Conservation (phyloP, 2,797 vertebrate species). For the Crenichthys baileyi region DNA sequence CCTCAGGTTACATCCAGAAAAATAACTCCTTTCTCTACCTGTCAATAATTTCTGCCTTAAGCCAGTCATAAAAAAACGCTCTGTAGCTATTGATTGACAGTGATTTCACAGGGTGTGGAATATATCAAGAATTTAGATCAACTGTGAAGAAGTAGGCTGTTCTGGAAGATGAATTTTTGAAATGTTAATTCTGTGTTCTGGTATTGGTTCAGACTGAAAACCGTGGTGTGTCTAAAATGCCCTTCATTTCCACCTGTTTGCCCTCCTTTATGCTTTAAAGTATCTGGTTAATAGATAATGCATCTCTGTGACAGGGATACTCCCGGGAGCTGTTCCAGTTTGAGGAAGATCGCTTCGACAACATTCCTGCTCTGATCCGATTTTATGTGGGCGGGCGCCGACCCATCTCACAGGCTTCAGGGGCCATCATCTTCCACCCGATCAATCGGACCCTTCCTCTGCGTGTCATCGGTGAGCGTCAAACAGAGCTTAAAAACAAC, state of each 20-base stretch:
- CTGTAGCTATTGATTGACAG: not conserved
- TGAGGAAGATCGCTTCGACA: slow-evolving; percentile 89
- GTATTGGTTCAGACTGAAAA: not conserved
- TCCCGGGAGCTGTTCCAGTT: slow-evolving; percentile 88
- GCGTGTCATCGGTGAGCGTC: slow-evolving; percentile 77
- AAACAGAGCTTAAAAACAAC: slow-evolving; percentile 27
- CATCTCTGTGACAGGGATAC: slow-evolving; percentile 76
- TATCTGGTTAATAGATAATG: slow-evolving; percentile 8
- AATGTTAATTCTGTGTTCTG: not conserved
- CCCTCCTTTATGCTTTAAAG: not conserved
- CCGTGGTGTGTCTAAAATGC: not conserved
- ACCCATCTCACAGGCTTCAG: slow-evolving; percentile 85
- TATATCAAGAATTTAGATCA: not conserved
- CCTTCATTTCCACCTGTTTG: not conserved
- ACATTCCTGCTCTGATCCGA: slow-evolving; percentile 83
- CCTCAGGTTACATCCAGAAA: not conserved
- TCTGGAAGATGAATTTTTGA: not conserved
- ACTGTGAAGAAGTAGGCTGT: not conserved
- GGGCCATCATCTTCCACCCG: slow-evolving; percentile 85
- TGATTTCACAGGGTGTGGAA: not conserved
- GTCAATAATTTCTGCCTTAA: not conserved
- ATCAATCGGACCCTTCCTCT: slow-evolving; percentile 81
- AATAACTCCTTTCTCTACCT: not conserved
- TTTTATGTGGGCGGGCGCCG: slow-evolving; percentile 82
- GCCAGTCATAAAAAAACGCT: not conserved